Evolutionary conservation across 2,888 invertebrate genomes (phyloP), one percentile per base, ranked within the genome.

Genomic region (Tuberolachnus salignus): DNA sequence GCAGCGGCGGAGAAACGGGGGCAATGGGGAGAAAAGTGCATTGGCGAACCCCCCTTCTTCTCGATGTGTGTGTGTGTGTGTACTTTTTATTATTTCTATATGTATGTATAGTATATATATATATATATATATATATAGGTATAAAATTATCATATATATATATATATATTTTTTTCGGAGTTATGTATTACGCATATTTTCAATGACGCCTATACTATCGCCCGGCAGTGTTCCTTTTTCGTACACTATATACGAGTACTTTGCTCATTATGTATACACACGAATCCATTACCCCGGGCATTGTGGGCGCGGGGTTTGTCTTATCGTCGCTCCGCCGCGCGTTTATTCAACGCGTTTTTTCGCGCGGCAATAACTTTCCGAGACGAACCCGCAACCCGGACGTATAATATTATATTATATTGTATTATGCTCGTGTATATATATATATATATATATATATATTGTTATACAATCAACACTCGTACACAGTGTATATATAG

Each of bases 261-360:
- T 23, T 46, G 66, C 78, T 78, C 78, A 78, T 78, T 78, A 78
- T 78, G 78, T 78, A 78, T 78, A 78, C 78, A 69, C 78, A 78
- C 78, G 78, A 78, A 78, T 78, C 78, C 78, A 69, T 78, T 78
- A 78, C 78, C n/a, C 42, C 57, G 67, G 59, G 78, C 78, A 78
- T 78, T 67, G 75, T 21, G 66, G n/a, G n/a, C n/a, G n/a, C n/a
- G n/a, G 3, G 34, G 75, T 75, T 55, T 69, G 78, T 78, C 78
- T 78, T 78, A 78, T 78, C 78, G 59, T 67, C 57, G 44, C 34
- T 44, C 42, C 67, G 67, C 78, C 78, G 78, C 78, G 78, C 78
- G 78, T 69, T 78, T 78, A 78, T 78, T 78, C 66, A 78, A 78
- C 67, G n/a, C 34, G 78, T 78, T 78, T 78, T 69, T 69, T 78